phyloP scores from a whole-genome alignment of 2,888 invertebrate species.

The Metallyticus violacea region DNA sequence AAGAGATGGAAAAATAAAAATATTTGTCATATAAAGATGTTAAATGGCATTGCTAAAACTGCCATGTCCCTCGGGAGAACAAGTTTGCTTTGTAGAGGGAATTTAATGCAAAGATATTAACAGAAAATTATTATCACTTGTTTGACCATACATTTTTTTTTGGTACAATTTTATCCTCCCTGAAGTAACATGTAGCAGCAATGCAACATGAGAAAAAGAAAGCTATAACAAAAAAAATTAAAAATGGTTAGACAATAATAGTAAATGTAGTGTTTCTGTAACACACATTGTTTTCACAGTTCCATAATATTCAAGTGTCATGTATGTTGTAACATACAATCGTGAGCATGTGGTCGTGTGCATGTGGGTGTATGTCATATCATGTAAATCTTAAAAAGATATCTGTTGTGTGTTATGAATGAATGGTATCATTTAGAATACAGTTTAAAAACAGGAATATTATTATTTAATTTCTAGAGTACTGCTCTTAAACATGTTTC shows the following conservation, averaged over 20 bases:
- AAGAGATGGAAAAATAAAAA: neutral
- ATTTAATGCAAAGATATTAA: neutral
- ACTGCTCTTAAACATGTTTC: neutral
- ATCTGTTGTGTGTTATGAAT: neutral
- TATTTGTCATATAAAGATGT: neutral
- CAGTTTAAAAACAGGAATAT: neutral
- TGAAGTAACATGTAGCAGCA: neutral
- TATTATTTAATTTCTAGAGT: neutral
- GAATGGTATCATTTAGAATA: neutral
- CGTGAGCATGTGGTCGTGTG: neutral
- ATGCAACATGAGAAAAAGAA: neutral
- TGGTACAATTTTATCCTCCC: neutral
- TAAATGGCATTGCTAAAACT: neutral
- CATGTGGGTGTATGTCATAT: neutral
- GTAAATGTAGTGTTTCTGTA: slow-evolving; percentile 12
- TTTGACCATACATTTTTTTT: neutral
- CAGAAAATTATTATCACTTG: neutral
- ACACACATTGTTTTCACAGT: neutral
- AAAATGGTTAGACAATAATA: slow-evolving; percentile 24
- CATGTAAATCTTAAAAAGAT: neutral
- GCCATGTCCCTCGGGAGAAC: neutral
- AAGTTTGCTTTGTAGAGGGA: neutral
- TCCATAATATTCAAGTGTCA: neutral
- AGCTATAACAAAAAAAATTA: neutral
- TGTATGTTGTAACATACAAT: neutral